Conservation (phyloP, 2,113 vertebrate genomes). For the Elaphurus davidianus region DNA sequence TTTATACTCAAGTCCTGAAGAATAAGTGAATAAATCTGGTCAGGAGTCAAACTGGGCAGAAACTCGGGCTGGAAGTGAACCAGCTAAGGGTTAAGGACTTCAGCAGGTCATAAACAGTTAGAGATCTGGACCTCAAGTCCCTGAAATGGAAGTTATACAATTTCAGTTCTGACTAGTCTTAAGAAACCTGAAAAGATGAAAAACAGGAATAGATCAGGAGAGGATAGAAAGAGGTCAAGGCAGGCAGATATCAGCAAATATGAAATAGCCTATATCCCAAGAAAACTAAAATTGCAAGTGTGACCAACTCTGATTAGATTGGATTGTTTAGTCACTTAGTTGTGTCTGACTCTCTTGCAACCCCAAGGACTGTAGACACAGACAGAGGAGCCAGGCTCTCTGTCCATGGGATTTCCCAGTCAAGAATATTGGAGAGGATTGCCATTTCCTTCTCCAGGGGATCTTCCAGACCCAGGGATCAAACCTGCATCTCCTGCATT, state of each 20-base stretch:
- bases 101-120: background rate
- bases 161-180: background rate
- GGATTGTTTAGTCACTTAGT: background rate
- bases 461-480: background rate
- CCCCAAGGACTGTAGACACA: background rate
- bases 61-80: background rate
- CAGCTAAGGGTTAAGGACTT: background rate
- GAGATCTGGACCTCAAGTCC: background rate
- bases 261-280: background rate
- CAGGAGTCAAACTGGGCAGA: background rate
- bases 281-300: background rate
- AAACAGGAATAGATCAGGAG: background rate
- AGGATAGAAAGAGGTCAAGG: background rate
- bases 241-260: background rate
- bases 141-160: background rate
- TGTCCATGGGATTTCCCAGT: background rate
- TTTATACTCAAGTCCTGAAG: background rate
- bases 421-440: background rate
- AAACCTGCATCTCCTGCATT: background rate
- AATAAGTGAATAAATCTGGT: background rate
- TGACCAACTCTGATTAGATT: background rate
- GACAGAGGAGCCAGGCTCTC: background rate
- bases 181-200: background rate
- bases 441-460: background rate
- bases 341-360: background rate